Percentiles rank a stretch among this genome's conserved stretches.
phyloP scores from a whole-genome alignment of 2,888 invertebrate genomes.

The Saturnia pavonia region DNA sequence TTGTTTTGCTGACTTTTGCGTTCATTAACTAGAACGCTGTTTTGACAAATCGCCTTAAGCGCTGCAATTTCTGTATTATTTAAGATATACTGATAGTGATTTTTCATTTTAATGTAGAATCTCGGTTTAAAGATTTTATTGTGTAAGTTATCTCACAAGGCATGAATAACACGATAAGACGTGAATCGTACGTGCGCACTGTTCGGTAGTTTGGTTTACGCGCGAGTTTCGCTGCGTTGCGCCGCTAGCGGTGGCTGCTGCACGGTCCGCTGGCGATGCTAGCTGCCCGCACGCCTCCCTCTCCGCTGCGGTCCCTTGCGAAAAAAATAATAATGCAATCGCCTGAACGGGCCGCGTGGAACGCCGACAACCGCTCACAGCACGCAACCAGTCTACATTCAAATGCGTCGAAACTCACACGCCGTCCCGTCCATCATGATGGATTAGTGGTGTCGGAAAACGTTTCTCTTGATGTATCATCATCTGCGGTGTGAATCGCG shows the following conservation, averaged over 20 bases:
- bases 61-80: neutral
- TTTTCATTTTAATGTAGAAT: neutral
- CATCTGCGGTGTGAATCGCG: constrained; percentile 50
- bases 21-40: constrained; percentile 63
- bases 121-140: neutral
- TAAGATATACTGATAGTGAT: neutral
- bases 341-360: constrained; percentile 79
- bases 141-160: constrained; percentile 28
- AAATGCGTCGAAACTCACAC: constrained; percentile 80
- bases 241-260: constrained; percentile 68
- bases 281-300: constrained; percentile 56
- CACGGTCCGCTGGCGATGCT: constrained; percentile 72
- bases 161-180: constrained; percentile 9
- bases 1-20: constrained; percentile 73
- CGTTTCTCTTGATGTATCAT: constrained; percentile 69
- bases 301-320: constrained; percentile 78
- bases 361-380: constrained; percentile 71
- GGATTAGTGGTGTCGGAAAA: constrained; percentile 74
- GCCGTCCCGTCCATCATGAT: constrained; percentile 78
- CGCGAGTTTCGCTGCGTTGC: constrained; percentile 68
- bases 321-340: constrained; percentile 81
- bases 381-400: constrained; percentile 79
- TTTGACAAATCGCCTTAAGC: constrained; percentile 36
- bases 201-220: constrained; percentile 29
- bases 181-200: neutral